These are phyloP conservation scores for Furnarius figulus DNA, from an alignment of 2,113 vertebrate genomes.

Conservation along the genomic window DNA sequence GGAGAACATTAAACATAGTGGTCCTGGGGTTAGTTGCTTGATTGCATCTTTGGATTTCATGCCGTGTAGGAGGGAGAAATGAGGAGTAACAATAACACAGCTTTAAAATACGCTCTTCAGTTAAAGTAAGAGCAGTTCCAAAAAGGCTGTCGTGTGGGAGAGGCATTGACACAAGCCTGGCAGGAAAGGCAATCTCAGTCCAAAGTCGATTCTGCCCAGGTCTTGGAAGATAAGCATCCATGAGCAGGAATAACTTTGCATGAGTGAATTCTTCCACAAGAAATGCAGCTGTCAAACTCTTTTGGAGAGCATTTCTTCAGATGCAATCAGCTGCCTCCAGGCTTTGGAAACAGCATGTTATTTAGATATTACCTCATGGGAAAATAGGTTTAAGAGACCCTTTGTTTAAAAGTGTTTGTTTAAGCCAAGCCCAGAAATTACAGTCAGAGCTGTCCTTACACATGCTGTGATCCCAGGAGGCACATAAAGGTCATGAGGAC, in stretches of 20 bases:
- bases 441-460: neutral
- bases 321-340: neutral
- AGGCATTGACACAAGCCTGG: neutral
- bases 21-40: conserved; percentile 28
- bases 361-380: neutral
- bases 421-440: neutral
- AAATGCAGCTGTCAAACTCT: conserved; percentile 1
- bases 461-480: neutral
- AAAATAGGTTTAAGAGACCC: neutral
- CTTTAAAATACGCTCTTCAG: neutral
- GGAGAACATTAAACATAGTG: conserved; percentile 1
- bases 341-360: neutral
- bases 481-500: neutral
- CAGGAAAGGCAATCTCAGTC: neutral
- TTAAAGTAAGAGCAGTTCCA: neutral
- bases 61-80: neutral
- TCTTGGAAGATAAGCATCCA: neutral
- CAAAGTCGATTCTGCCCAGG: neutral
- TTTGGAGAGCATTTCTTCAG: neutral
- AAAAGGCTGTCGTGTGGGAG: neutral
- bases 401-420: neutral
- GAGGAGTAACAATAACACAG: conserved; percentile 10
- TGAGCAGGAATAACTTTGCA: neutral
- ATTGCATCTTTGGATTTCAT: neutral
- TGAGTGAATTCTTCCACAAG: neutral